Base-by-base conservation (phyloP, 2,888 invertebrate species). In the Nomada ruficornis region DNA sequence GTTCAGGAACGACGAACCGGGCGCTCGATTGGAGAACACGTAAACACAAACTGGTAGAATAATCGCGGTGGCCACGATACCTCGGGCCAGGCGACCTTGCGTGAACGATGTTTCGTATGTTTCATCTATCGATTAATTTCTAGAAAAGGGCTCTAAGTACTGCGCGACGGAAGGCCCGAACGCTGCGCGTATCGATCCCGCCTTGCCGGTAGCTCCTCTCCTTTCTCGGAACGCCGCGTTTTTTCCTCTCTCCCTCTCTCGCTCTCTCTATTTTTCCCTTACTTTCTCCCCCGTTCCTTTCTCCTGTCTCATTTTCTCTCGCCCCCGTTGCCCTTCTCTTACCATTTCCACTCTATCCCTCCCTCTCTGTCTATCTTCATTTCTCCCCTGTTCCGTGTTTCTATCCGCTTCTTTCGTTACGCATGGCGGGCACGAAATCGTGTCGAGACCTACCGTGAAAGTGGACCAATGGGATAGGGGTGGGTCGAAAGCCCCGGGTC, bases 361-460 rank as follows among this genome's bases (percentile, higher is more conserved):
- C 63, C 59, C 73, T 63, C 63, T 64, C 52, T 65, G 36, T 36
- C 36, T 36, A 60, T 50, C 62, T 77, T 69, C 59, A 13, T 26
- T 42, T n/a, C 26, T 29, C 50, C 15, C 20, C 23, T 20, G 64
- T 44, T 69, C 26, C 36, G 36, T 67, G 20, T 55, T 18, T 42
- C 65, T 23, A 26, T 63, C 36, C 70, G 75, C 72, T 79, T 79
- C 77, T 86, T 80, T 82, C 88, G 86, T 88, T 88, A 87, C 89
- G 89, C 85, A 88, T 77, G 69, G 76, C 78, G 74, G 64, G 73
- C 82, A 85, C 78, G 81, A 82, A 87, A 88, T 88, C 87, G 85
- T 88, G 90, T 85, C 87, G 84, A 88, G 90, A 88, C 82, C 78
- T 80, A 83, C 83, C 87, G 84, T 87, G 82, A 85, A 89, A 89